Evolutionary conservation across 2,888 invertebrate species (phyloP), one percentile per base, ranked within the genome.

Genomic region (Noctua janthe): DNA sequence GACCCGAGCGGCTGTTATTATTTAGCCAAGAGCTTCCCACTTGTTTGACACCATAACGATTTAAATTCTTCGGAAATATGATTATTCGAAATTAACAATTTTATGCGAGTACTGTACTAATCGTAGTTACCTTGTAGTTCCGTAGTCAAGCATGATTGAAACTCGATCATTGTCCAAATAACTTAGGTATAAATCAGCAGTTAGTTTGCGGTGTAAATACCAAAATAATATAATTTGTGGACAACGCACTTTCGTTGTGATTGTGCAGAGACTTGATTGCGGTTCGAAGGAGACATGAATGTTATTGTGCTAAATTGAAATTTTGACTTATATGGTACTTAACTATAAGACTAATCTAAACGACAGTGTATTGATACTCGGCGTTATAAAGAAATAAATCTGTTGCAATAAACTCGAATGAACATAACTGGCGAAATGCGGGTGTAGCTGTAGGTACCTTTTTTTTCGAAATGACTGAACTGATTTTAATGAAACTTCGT

Each of bases 101-200:
- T 11, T 17, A 77, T 17, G 39, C 11, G 8, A 29, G 56, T 23
- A 23, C 17, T n/a, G 71, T 39, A 43, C 47, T 69, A 56, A n/a
- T 51, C 17, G 23, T n/a, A 74, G 29, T 62, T 29, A 62, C 11
- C 15, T 35, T 10, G 66, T 10, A 17, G 29, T 75, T 4, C 51
- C 20, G 29, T n/a, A 23, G 51, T 15, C 35, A 54, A 81, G 20
- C 71, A 7, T 59, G 49, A 69, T 72, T 59, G 56, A 51, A 82
- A 80, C 73, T 80, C 54, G 15, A 85, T 70, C 66, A 62, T 59
- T 71, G 35, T 59, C 17, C 59, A 56, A 82, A 82, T 59, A 29
- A 80, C 39, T 39, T 64, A 15, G 17, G 62, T 62, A 54, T 56
- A 54, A n/a, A 71, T 56, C 71, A 47, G 23, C 71, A 39, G 23